Evolutionary conservation across 2,888 invertebrate genomes (phyloP), one percentile per base, ranked within the genome.

Genomic region (Drosophila anomalata): DNA sequence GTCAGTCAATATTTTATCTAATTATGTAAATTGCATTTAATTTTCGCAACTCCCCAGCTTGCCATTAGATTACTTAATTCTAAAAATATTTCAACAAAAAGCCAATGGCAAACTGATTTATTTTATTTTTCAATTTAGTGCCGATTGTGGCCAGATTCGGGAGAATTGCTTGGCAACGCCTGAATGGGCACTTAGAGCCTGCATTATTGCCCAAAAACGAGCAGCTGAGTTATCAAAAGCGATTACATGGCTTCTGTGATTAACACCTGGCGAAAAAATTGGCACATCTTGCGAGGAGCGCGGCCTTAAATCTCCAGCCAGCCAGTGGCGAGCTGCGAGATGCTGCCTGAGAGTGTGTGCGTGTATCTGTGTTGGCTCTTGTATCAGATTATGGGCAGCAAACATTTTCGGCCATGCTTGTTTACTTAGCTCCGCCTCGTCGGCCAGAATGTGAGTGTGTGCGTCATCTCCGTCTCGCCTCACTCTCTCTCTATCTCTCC

Each of bases 371-470:
- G 52, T 76, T 79, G 83, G 82, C 85, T 83, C 86, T 87, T 87
- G 84, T 85, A 85, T 87, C 87, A 83, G 89, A 87, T 89, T 88
- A 89, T 88, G 79, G 82, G 89, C 79, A 87, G 77, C 87, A 88
- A 89, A 86, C 85, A 89, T 88, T 89, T 90, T 90, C 90, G 91
- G 90, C 90, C 90, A 90, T 91, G 88, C 89, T 91, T 91, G 90
- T 90, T 91, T 90, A 86, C 89, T 88, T 90, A 86, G 90, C 91
- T 90, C 91, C 90, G 90, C 90, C 90, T 91, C 87, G 87, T 86
- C 86, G 83, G 79, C 77, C 71, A 56, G 70, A 54, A 50, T 76
- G 70, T 72, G 57, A 70, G 78, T 63, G 76, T 59, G 63, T 58
- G 60, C 39, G 48, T 66, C 76, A 74, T 82, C 79, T 79, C 55